Conservation (phyloP, 2,888 invertebrate genomes). For the Euzophera pinguis region DNA sequence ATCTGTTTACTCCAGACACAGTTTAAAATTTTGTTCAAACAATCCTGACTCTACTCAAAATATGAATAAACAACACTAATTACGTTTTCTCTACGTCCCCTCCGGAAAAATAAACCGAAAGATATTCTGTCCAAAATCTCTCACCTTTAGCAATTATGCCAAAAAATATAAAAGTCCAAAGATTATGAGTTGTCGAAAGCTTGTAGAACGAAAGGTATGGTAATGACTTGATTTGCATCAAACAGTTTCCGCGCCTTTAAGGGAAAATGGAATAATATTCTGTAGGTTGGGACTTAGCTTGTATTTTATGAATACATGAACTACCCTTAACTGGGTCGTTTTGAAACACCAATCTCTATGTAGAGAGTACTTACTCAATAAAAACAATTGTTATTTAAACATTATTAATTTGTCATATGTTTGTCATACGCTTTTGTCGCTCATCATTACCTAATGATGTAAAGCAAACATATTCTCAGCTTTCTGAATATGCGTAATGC, state of each 20-base stretch:
- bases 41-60: not conserved
- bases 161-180: constrained; percentile 17
- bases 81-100: not conserved
- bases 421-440: too few relatives aligned
- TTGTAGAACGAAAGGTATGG: constrained; percentile 50
- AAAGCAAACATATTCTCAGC: constrained; percentile 23
- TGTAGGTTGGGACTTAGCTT: not conserved
- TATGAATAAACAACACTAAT: not conserved
- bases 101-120: not conserved
- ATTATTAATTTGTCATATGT: too few relatives aligned
- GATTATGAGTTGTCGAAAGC: constrained; percentile 29
- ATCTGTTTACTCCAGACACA: too few relatives aligned
- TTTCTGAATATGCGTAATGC: constrained; percentile 35
- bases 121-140: not conserved
- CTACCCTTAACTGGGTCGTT: too few relatives aligned
- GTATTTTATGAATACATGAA: too few relatives aligned
- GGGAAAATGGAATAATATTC: constrained; percentile 12
- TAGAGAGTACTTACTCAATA: too few relatives aligned
- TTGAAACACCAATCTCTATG: too few relatives aligned
- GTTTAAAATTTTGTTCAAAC: too few relatives aligned
- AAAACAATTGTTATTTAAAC: too few relatives aligned
- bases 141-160: constrained; percentile 11
- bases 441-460: constrained; percentile 8
- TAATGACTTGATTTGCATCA: constrained; percentile 63
- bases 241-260: constrained; percentile 32